These are phyloP conservation scores for Hirtodrosophila cameraria DNA, from an alignment of 2,888 invertebrate species.

Conservation along the genomic window DNA sequence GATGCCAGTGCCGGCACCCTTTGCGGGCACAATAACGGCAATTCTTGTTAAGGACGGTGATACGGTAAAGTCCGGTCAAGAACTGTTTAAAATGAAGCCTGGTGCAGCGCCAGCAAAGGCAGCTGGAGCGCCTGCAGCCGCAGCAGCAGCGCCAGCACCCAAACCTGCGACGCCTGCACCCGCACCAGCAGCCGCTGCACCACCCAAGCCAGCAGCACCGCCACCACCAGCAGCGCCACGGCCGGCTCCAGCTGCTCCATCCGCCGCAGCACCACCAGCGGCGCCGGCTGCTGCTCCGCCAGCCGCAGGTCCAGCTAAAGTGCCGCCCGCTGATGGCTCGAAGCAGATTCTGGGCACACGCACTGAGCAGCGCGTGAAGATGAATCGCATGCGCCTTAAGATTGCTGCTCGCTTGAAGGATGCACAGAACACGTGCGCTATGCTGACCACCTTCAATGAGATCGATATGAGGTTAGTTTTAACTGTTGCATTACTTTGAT, in stretches of 20 bases:
- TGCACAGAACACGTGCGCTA: constrained; percentile 98
- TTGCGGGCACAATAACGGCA: constrained; percentile 94
- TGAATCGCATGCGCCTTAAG: constrained; percentile 98
- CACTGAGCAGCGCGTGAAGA: constrained; percentile 97
- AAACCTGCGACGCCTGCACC: background rate
- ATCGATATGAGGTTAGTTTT: constrained; percentile 92
- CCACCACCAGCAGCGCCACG: constrained; percentile 1
- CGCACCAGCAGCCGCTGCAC: background rate
- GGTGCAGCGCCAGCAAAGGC: constrained; percentile 84
- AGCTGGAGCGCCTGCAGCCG: constrained; percentile 78
- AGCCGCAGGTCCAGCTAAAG: constrained; percentile 84
- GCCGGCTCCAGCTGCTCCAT: constrained; percentile 84
- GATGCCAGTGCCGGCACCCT: constrained; percentile 90
- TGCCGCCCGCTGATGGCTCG: no score
- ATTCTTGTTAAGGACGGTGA: constrained; percentile 95
- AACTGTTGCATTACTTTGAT: background rate
- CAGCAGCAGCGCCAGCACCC: background rate
- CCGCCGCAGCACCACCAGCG: constrained; percentile 76
- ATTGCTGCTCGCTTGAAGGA: constrained; percentile 98
- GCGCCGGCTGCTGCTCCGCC: constrained; percentile 87
- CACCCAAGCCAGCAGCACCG: constrained; percentile 79
- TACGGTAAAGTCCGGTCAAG: constrained; percentile 94
- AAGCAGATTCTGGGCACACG: constrained; percentile 92
- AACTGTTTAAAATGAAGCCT: constrained; percentile 90
- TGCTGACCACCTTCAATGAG: constrained; percentile 99